A percentile compares a stretch with the other conserved stretches of the same genome.
Evolutionary conservation across 2,888 invertebrate genomes (phyloP).

Genomic region (Gryllus longicercus): DNA sequence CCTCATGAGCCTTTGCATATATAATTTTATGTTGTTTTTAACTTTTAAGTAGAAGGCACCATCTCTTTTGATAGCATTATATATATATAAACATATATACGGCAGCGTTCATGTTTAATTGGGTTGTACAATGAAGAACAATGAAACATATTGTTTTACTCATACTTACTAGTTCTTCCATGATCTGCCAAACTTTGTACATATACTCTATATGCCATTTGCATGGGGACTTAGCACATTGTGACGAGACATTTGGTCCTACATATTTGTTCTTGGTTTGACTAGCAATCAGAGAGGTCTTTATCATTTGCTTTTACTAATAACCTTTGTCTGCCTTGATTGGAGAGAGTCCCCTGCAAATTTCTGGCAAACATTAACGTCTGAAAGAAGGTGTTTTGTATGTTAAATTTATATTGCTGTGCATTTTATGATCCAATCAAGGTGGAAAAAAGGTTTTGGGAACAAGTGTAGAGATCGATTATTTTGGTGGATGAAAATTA

Average conservation of each 20-base stretch:
- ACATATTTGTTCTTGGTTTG: slow-evolving; percentile 1
- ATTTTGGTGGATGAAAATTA: background rate
- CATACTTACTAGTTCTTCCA: slow-evolving; percentile 31
- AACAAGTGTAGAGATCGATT: slow-evolving; percentile 4
- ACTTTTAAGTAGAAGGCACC: background rate
- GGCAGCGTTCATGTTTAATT: background rate
- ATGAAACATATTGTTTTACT: background rate
- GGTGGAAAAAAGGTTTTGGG: background rate
- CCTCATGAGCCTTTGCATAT: background rate
- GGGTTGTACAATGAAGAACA: background rate
- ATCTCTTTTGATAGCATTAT: background rate
- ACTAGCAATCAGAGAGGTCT: background rate
- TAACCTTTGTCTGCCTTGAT: slow-evolving; percentile 6
- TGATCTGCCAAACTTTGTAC: slow-evolving; percentile 31
- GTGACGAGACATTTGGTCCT: slow-evolving; percentile 5
- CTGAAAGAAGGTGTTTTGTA: background rate
- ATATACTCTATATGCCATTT: background rate
- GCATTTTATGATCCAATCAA: background rate
- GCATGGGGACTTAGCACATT: slow-evolving; percentile 2
- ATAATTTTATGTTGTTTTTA: slow-evolving; percentile 3
- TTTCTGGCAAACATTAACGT: background rate
- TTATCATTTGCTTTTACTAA: background rate
- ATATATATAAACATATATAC: background rate
- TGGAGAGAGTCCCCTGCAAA: background rate
- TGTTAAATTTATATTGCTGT: background rate